Evolutionary conservation across 2,113 vertebrate genomes (phyloP).

Genomic region (Saccopteryx leptura): DNA sequence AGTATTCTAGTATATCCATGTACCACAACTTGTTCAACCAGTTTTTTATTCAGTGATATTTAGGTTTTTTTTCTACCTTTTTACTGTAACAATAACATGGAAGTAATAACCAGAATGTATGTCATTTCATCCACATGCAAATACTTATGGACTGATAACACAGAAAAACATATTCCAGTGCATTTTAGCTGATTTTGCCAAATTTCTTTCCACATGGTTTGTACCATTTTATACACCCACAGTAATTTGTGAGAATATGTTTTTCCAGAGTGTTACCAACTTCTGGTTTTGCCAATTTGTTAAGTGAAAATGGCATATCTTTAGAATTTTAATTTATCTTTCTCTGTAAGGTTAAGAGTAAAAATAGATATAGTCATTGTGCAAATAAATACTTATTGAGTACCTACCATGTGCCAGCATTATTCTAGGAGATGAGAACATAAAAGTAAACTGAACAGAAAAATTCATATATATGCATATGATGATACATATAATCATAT

Average conservation of each 20-base stretch:
- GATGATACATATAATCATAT: neutral
- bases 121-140: neutral
- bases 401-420: neutral
- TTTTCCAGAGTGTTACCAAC: neutral
- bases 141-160: neutral
- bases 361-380: slow-evolving; percentile 2
- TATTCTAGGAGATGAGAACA: neutral
- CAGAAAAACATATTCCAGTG: neutral
- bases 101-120: neutral
- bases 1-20: neutral
- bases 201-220: neutral
- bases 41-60: neutral
- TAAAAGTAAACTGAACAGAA: neutral
- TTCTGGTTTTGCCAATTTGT: neutral
- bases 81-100: neutral
- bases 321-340: slow-evolving; percentile 18
- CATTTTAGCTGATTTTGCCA: neutral
- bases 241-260: neutral
- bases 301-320: neutral
- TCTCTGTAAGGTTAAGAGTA: neutral
- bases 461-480: neutral
- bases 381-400: slow-evolving; percentile 8
- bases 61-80: neutral
- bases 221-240: neutral
- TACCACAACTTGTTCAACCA: neutral